Conservation (phyloP, 2,113 vertebrate species). For the Nematolebias whitei region DNA sequence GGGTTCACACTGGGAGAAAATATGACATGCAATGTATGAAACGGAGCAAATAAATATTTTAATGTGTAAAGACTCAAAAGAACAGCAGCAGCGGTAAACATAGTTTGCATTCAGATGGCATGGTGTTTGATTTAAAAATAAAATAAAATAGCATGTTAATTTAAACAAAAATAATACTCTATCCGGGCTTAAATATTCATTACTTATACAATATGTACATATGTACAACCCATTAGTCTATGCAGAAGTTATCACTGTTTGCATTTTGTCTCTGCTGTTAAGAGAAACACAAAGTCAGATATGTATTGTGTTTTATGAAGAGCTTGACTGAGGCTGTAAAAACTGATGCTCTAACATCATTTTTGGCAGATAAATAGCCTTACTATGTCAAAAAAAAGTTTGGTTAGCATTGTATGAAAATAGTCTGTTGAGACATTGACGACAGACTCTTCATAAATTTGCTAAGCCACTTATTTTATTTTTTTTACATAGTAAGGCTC, state of each 20-base stretch:
- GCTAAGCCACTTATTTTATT: too few relatives aligned
- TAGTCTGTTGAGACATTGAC: too few relatives aligned
- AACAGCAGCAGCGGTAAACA: conserved; percentile 25
- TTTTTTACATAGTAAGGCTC: too few relatives aligned
- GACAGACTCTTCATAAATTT: too few relatives aligned
- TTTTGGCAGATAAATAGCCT: conserved; percentile 23
- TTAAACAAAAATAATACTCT: conserved; percentile 25
- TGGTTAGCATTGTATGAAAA: conserved; percentile 10
- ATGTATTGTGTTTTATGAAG: conserved; percentile 3
- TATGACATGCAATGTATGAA: conserved; percentile 28
- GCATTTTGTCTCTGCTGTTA: conserved; percentile 5
- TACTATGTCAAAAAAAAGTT: conserved; percentile 9
- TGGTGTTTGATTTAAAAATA: conserved; percentile 29
- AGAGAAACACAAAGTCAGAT: not conserved
- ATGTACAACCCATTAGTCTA: conserved; percentile 38
- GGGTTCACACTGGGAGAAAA: conserved; percentile 2
- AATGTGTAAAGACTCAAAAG: conserved; percentile 18
- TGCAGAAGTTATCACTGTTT: not conserved
- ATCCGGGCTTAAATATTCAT: conserved; percentile 29
- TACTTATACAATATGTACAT: conserved; percentile 53
- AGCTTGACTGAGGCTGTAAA: conserved; percentile 14
- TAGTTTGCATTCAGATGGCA: conserved; percentile 21
- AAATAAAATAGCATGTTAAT: conserved; percentile 39
- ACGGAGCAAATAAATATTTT: conserved; percentile 32
- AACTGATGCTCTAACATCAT: not conserved